Evolutionary conservation across 1,140 invertebrate species (phyloP).

Genomic region (Ips nitidus): DNA sequence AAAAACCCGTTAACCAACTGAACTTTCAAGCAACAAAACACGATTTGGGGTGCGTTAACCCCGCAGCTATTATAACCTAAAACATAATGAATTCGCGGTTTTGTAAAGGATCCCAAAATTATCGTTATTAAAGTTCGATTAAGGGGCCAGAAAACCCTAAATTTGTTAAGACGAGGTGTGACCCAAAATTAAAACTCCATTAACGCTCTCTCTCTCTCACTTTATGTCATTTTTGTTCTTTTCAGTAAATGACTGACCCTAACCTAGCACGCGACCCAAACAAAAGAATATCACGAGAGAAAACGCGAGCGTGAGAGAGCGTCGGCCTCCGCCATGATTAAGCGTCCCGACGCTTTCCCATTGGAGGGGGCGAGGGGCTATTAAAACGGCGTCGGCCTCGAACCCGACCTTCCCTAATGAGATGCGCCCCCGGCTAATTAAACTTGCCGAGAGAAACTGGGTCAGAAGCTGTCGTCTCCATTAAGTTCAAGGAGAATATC

Average conservation of each 20-base stretch:
- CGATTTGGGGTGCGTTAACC: too few relatives aligned
- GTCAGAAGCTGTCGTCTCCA: conserved; percentile 18
- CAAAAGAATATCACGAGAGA: too few relatives aligned
- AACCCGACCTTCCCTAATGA: conserved; percentile 33
- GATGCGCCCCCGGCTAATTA: conserved; percentile 33
- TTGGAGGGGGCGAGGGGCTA: conserved; percentile 11
- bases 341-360: conserved; percentile 20
- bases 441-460: conserved; percentile 24
- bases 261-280: too few relatives aligned
- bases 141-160: conserved; percentile 1
- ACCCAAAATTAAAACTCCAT: conserved; percentile 24
- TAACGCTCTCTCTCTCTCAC: too few relatives aligned
- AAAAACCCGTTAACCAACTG: too few relatives aligned
- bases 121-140: conserved; percentile 27
- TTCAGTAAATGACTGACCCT: too few relatives aligned
- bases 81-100: conserved; percentile 17
- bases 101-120: conserved; percentile 17
- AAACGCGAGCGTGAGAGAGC: conserved; percentile 15
- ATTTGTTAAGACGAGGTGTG: conserved; percentile 14
- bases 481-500: conserved; percentile 31
- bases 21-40: too few relatives aligned
- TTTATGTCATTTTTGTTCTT: too few relatives aligned
- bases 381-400: conserved; percentile 29
- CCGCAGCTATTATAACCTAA: too few relatives aligned
- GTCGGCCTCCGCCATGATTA: conserved; percentile 26